These are phyloP conservation scores for Phrynocephalus versicolor DNA, from an alignment of 2,113 vertebrate species.

Conservation along the genomic window DNA sequence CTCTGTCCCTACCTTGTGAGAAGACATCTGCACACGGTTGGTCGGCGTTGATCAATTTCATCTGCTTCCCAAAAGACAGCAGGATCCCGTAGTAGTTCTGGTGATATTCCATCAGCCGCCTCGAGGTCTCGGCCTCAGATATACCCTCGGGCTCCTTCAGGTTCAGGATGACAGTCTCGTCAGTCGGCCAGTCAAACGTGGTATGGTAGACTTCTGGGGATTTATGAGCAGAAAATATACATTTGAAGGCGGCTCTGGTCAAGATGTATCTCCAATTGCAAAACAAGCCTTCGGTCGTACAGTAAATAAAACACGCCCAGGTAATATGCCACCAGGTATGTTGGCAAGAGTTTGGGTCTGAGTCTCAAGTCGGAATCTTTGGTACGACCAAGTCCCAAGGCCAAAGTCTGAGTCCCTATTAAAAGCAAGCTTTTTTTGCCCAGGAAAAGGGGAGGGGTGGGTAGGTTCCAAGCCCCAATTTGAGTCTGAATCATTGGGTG, in stretches of 20 bases:
- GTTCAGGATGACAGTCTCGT: constrained; percentile 64
- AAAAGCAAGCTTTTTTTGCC: too few relatives aligned
- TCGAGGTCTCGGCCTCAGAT: constrained; percentile 70
- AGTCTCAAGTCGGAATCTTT: too few relatives aligned
- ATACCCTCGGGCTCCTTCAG: constrained; percentile 64
- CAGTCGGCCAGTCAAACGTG: constrained; percentile 80
- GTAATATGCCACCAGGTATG: too few relatives aligned
- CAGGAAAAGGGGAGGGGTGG: too few relatives aligned
- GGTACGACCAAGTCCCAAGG: too few relatives aligned
- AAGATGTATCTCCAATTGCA: neutral
- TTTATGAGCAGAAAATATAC: neutral
- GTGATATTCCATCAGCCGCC: constrained; percentile 74
- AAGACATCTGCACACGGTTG: constrained; percentile 86
- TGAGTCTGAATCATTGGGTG: too few relatives aligned
- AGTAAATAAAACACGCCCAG: too few relatives aligned
- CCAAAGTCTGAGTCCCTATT: too few relatives aligned
- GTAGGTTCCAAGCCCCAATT: too few relatives aligned
- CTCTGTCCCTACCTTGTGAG: constrained; percentile 79
- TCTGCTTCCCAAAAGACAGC: constrained; percentile 75
- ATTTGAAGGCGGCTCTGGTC: neutral
- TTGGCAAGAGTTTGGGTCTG: too few relatives aligned
- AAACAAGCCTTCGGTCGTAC: neutral
- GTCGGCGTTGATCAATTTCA: constrained; percentile 81
- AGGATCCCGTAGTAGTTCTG: constrained; percentile 76
- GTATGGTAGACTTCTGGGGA: constrained; percentile 86